Base-by-base conservation (phyloP, 2,888 invertebrate genomes). In the Eristalinus aeneus region DNA sequence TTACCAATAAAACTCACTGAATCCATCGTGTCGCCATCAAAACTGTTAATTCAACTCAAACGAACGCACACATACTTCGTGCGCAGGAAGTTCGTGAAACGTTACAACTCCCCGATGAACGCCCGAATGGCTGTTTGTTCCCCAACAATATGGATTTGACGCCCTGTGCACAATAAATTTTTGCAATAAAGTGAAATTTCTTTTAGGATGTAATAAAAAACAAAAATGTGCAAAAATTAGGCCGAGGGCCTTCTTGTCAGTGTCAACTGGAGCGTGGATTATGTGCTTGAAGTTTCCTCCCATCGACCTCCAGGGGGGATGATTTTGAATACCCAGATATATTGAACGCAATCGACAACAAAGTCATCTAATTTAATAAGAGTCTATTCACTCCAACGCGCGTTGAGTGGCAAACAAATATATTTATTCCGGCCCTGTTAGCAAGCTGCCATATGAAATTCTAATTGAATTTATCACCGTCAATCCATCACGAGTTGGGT, bases 381-480 rank as follows among this genome's bases (percentile, higher is more conserved):
- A 64, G 71, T 56, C 69, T 46, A 71, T 64, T 64, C 63, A 32
- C 39, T 32, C 31, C 31, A 64, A 23, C 23, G 69, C 54, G 32
- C 56, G 56, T 27, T 22, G 61, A 77, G 63, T 71, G 77, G 36
- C 71, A 34, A 32, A 64, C 69, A 58, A 71, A 77, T 71, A 71
- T 77, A 63, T 64, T 77, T 56, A 77, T 77, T 77, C 54, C 54
- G 63, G 54, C 27, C 36, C 54, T 31, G 77, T 69, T 64, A 39
- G 31, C 56, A 77, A 36, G 39, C 56, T 64, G 56, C 54, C 64
- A 77, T 56, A 64, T 58, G 46, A 71, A 77, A 77, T 56, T 77
- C 39, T 64, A 77, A 77, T 77, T 77, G 64, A 64, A 77, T 77
- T 77, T 77, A 64, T 71, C 71, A 69, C 56, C 63, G 63, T 71